Percentiles rank a stretch among this genome's conserved stretches.
phyloP scores from a whole-genome alignment of 1,140 invertebrate genomes.

The Atta colombica region DNA sequence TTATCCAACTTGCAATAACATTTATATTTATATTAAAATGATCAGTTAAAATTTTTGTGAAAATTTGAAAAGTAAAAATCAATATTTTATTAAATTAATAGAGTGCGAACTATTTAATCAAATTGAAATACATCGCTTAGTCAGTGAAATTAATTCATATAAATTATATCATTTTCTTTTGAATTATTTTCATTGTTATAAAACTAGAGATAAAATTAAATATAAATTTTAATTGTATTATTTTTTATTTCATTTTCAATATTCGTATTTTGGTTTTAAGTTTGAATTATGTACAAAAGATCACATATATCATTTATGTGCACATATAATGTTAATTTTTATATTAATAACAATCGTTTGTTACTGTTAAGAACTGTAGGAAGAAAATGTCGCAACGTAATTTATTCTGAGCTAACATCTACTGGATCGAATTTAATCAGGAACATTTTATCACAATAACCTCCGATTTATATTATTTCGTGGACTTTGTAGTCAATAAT shows the following conservation, averaged over 20 bases:
- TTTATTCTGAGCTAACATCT: constrained; percentile 23
- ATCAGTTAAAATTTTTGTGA: not conserved
- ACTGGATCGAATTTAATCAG: not conserved
- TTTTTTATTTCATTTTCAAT: not conserved
- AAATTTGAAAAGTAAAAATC: not conserved
- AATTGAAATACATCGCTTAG: too few species aligned
- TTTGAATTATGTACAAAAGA: not conserved
- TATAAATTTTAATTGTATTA: not conserved
- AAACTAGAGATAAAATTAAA: not conserved
- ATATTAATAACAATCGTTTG: not conserved
- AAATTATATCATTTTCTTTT: not conserved
- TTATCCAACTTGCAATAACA: not conserved
- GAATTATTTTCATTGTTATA: not conserved
- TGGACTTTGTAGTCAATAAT: constrained; percentile 28
- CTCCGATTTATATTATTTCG: not conserved
- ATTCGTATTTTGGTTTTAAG: not conserved
- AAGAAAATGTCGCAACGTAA: constrained; percentile 14
- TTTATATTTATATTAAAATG: not conserved
- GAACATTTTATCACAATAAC: constrained; percentile 39
- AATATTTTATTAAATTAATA: not conserved
- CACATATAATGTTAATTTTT: not conserved
- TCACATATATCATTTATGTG: not conserved
- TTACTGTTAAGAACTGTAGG: not conserved
- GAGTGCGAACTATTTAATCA: too few species aligned
- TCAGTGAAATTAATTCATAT: not conserved